A percentile compares a stretch with the other conserved stretches of the same genome.
Conservation (phyloP, 2,888 invertebrate genomes). For the Mamestra brassicae region DNA sequence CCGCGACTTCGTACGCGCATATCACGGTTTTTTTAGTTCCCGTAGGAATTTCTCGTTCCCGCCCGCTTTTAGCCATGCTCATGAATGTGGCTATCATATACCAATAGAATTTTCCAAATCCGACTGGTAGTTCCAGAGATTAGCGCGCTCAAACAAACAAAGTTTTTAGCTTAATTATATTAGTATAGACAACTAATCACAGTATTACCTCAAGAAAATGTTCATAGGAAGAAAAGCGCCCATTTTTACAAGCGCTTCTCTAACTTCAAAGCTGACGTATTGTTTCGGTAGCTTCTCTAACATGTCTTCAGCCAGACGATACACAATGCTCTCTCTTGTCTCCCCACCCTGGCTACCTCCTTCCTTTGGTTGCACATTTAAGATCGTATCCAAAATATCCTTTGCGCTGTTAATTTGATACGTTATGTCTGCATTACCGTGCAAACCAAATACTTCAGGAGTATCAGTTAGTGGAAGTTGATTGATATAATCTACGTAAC, state of each 20-base stretch:
- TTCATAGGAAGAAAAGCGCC: slow-evolving; percentile 98
- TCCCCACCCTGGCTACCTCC: slow-evolving; percentile 97
- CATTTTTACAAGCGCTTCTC: slow-evolving; percentile 97
- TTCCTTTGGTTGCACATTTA: slow-evolving; percentile 99
- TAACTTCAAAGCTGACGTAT: slow-evolving; percentile 97
- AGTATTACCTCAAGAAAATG: slow-evolving; percentile 94
- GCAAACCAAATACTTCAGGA: slow-evolving; percentile 99
- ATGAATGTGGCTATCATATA: too few species aligned
- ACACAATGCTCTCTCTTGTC: slow-evolving; percentile 97
- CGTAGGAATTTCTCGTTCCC: too few species aligned
- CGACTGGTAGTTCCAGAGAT: too few species aligned
- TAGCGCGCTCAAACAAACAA: too few species aligned
- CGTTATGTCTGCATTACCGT: slow-evolving; percentile 98
- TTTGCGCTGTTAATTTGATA: slow-evolving; percentile 99
- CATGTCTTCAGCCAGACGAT: slow-evolving; percentile 98
- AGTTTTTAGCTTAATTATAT: too few species aligned
- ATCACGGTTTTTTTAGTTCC: too few species aligned
- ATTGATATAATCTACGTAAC: slow-evolving; percentile 97
- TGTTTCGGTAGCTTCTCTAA: slow-evolving; percentile 94
- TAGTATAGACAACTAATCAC: not conserved
- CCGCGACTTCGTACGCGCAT: too few species aligned
- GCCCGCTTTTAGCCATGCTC: too few species aligned
- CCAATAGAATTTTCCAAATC: too few species aligned
- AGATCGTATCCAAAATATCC: slow-evolving; percentile 97
- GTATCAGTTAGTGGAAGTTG: slow-evolving; percentile 96